Conservation (phyloP, 30 jellyfish, hydroid and myxozoan species). For the Phacellophora camtschatica region DNA sequence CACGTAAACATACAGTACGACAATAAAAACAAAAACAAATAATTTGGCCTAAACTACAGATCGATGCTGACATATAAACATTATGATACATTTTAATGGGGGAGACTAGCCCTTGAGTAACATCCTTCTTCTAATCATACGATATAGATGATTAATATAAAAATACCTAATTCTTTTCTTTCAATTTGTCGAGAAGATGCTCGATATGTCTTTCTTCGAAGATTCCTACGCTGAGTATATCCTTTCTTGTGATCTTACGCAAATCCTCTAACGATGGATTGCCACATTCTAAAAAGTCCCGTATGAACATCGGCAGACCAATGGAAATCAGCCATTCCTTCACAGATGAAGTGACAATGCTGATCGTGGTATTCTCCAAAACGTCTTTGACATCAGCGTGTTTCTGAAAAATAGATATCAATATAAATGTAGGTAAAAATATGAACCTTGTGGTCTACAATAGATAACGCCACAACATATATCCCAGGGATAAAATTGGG, state of each 20-base stretch:
- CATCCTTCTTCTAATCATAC: not conserved
- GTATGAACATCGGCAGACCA: conserved; percentile 88
- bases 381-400: conserved; percentile 4
- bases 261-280: conserved; percentile 31
- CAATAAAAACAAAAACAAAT: too few species aligned
- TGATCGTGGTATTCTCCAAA: not conserved
- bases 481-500: too few species aligned
- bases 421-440: too few species aligned
- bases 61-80: too few species aligned
- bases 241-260: conserved; percentile 34
- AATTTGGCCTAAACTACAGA: too few species aligned
- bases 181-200: conserved; percentile 30
- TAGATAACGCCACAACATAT: too few species aligned
- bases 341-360: not conserved
- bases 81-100: too few species aligned
- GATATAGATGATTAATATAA: not conserved
- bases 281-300: conserved; percentile 64
- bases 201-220: conserved; percentile 77
- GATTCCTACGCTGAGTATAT: conserved; percentile 61
- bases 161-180: conserved; percentile 2
- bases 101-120: too few species aligned
- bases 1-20: too few species aligned
- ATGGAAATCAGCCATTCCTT: conserved; percentile 67
- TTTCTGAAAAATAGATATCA: conserved; percentile 18
- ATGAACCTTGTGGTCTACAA: too few species aligned